Evolutionary conservation across 1,140 invertebrate species (phyloP), one percentile per base, ranked within the genome.

Genomic region (Zaprionus davidi): DNA sequence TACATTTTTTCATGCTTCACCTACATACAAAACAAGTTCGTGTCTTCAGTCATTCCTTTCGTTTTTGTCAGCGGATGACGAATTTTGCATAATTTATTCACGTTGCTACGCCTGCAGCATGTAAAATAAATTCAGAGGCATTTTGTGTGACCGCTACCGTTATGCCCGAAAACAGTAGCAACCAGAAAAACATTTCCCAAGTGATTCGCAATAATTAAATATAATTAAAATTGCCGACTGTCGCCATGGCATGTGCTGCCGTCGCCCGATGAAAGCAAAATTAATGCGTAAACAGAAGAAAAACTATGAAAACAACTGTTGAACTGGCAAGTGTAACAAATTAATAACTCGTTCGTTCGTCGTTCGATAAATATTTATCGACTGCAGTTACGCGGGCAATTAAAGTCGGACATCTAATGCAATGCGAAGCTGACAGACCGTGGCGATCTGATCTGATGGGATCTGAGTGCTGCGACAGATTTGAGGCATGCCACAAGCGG

Each of bases 301-400:
- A 74, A 41, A 41, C 6, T 5, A 57, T 24, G 15, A 53, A 53
- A 46, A 74, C 72, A 75, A 79, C 76, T 46, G 41, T 17, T 73
- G 11, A 72, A 53, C 67, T 74, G 71, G 78, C 78, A 71, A 73
- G 31, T 73, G 71, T 71, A 77, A 75, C 83, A 78, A 75, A 71
- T 81, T 90, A 76, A 81, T 69, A 62, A 31, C 55, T 56, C 64
- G 64, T 44, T 66, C 53, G 26, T 20, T 66, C 53, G 26, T 34
- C 64, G 79, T 34, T 51, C 53, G 65, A 78, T 90, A 84, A 83
- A 87, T 90, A 90, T 87, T 78, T 84, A 87, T 81, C 81, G 72
- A 66, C 22, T 67, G 4, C 6, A 58, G 62, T 65, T 66, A 65
- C 62, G 62, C 46, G 46, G 49, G 34, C 81, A 82, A 82, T 79